A percentile compares a stretch with the other conserved stretches of the same genome.
phyloP scores from a whole-genome alignment of 2,797 vertebrate genomes.

The Delichon dasypus region DNA sequence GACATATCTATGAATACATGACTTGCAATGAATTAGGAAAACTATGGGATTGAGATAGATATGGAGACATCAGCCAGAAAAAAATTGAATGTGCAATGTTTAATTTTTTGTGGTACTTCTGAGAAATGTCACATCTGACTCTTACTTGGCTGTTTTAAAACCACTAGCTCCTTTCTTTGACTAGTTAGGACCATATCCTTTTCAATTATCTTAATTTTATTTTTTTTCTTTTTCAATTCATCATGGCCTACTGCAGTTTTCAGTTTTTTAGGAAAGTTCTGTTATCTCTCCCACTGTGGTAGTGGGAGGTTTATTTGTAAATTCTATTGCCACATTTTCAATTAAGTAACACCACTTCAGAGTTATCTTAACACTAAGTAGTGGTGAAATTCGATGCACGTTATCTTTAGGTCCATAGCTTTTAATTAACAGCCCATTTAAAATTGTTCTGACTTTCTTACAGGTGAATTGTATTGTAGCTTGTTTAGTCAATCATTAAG shows the following conservation, averaged over 20 bases:
- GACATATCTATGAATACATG: neutral
- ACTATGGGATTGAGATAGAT: neutral
- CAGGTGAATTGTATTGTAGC: neutral
- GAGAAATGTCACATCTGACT: neutral
- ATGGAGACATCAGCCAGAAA: neutral
- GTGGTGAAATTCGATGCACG: neutral
- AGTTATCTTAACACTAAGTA: neutral
- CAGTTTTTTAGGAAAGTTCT: neutral
- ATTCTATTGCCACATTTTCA: neutral
- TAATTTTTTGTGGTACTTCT: neutral
- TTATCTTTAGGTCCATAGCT: neutral
- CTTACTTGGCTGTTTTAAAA: neutral
- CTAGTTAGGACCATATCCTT: neutral
- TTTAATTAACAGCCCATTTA: neutral
- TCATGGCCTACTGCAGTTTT: neutral
- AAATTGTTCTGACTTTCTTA: neutral
- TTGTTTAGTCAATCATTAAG: constrained; percentile 2
- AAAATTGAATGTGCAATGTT: neutral
- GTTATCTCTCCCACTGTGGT: neutral
- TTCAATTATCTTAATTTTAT: neutral
- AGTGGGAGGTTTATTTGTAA: neutral
- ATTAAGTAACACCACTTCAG: neutral
- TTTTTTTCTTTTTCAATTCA: neutral
- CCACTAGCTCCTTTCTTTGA: neutral
- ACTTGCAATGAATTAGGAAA: neutral